phyloP scores from a whole-genome alignment of 2,888 invertebrate genomes.

The Dendrolimus houi region DNA sequence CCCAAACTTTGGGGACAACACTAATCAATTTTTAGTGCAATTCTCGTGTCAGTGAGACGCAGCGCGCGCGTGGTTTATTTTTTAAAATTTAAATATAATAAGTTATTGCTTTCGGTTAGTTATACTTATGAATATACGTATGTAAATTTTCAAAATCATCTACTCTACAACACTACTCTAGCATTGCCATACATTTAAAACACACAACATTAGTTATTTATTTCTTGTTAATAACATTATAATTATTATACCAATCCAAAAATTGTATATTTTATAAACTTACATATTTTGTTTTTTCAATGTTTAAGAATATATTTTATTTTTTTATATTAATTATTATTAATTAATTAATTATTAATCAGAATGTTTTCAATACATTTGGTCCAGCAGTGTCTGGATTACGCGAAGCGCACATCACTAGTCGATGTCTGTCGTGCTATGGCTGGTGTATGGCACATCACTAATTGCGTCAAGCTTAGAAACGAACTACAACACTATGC shows the following conservation, averaged over 20 bases:
- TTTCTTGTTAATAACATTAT: conserved; percentile 56
- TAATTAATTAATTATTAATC: conserved; percentile 13
- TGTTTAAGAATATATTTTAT: conserved; percentile 47
- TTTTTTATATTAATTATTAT: conserved; percentile 21
- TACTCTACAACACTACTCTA: conserved; percentile 70
- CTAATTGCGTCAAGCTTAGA: conserved; percentile 52
- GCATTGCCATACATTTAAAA: conserved; percentile 70
- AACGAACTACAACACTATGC: conserved; percentile 50
- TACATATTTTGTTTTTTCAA: conserved; percentile 28
- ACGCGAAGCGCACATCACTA: conserved; percentile 44
- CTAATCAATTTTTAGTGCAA: conserved; percentile 1
- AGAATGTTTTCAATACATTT: conserved; percentile 43
- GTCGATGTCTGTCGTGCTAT: conserved; percentile 27
- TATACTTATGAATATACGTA: conserved; percentile 49
- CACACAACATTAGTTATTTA: conserved; percentile 56
- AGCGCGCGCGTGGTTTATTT: conserved; percentile 60
- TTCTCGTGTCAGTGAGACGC: conserved; percentile 20
- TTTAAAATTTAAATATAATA: conserved; percentile 33
- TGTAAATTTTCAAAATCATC: conserved; percentile 72
- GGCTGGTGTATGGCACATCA: conserved; percentile 60
- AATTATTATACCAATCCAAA: conserved; percentile 65
- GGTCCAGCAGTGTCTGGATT: conserved; percentile 63
- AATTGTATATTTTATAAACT: conserved; percentile 64
- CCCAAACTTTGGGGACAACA: too few species aligned
- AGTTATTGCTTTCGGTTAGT: conserved; percentile 73